phyloP scores from a whole-genome alignment of 2,113 vertebrate genomes.

The Xenopus tropicalis region DNA sequence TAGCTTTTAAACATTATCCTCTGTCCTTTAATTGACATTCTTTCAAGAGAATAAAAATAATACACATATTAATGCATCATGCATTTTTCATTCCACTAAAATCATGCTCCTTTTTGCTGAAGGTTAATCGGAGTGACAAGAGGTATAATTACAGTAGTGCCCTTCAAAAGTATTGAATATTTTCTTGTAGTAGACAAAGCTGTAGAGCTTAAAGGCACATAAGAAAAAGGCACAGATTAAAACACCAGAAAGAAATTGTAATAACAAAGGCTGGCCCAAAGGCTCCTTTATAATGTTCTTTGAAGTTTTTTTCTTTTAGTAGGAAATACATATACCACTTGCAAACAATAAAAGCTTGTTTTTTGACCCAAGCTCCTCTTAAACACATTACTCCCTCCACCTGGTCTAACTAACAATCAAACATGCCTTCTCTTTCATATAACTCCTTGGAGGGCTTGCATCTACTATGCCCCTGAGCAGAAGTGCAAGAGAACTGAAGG shows the following conservation, averaged over 20 bases:
- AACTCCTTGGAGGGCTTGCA: no score
- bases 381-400: no score
- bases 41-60: conserved; percentile 11
- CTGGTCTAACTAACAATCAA: no score
- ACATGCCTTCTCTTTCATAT: no score
- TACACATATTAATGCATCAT: conserved; percentile 22
- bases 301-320: no score
- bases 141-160: conserved; percentile 7
- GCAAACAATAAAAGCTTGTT: no score
- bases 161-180: conserved; percentile 11
- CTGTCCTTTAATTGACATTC: not conserved
- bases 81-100: conserved; percentile 3
- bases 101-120: conserved; percentile 13
- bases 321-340: no score
- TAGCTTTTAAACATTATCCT: not conserved
- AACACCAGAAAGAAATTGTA: conserved; percentile 14
- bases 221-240: not conserved
- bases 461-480: no score
- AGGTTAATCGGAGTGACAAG: conserved; percentile 26
- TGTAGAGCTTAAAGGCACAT: conserved; percentile 19
- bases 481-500: no score
- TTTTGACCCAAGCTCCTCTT: no score
- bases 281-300: conserved; percentile 1
- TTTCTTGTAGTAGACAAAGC: not conserved
- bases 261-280: conserved; percentile 9